phyloP scores from a whole-genome alignment of 1,140 invertebrate genomes.

The Dermatophagoides farinae region DNA sequence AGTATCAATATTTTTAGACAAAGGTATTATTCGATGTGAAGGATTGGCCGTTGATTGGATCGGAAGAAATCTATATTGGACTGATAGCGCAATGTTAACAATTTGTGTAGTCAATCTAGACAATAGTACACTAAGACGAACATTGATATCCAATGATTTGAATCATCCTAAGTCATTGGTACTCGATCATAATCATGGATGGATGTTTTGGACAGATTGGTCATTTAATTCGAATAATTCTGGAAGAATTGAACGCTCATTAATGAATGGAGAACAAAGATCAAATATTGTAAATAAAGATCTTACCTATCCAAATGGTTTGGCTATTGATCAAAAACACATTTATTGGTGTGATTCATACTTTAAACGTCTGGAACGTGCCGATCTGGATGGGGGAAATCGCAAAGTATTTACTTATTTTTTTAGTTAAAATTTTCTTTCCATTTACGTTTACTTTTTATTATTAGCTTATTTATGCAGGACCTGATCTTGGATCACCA shows the following conservation, averaged over 20 bases:
- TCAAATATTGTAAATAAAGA: conserved; percentile 25
- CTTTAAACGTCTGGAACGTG: conserved; percentile 50
- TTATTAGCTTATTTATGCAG: conserved; percentile 16
- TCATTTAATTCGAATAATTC: conserved; percentile 7
- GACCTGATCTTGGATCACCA: conserved; percentile 31
- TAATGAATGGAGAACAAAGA: conserved; percentile 32
- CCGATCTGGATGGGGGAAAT: conserved; percentile 57
- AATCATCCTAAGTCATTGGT: conserved; percentile 42
- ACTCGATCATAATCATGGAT: conserved; percentile 35
- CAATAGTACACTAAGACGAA: conserved; percentile 30
- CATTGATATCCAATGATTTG: conserved; percentile 32
- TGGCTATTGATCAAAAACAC: conserved; percentile 31
- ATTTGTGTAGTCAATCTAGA: conserved; percentile 40
- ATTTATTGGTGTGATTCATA: conserved; percentile 38
- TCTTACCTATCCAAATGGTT: conserved; percentile 35
- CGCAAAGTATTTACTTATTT: conserved; percentile 32
- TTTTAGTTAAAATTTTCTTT: not conserved
- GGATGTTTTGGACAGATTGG: conserved; percentile 35
- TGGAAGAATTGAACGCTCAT: conserved; percentile 31
- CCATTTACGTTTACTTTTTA: not conserved
- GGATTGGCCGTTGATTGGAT: conserved; percentile 65
- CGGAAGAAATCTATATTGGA: conserved; percentile 60
- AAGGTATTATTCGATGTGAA: conserved; percentile 39
- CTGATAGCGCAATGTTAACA: conserved; percentile 39
- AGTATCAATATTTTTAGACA: conserved; percentile 1